phyloP scores from a whole-genome alignment of 2,888 invertebrate species.

The Thalpophila matura region DNA sequence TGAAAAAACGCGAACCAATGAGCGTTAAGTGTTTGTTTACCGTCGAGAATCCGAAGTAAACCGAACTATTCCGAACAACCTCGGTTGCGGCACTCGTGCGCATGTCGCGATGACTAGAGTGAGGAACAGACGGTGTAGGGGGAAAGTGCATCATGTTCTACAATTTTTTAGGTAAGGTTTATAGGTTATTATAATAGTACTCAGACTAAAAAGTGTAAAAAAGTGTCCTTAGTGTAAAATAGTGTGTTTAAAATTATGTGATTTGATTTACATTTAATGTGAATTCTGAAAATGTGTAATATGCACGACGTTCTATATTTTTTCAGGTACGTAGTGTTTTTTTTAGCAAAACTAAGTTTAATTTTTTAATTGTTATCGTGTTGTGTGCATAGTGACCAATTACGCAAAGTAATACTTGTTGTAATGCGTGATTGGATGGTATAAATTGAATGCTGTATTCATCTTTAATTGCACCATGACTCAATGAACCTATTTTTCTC shows the following conservation, averaged over 20 bases:
- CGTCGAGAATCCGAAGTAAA: conserved; percentile 41
- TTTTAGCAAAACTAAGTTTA: not conserved
- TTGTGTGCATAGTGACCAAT: not conserved
- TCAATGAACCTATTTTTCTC: conserved; percentile 21
- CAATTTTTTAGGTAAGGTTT: conserved; percentile 80
- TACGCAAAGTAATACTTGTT: conserved; percentile 11
- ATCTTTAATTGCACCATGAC: conserved; percentile 18
- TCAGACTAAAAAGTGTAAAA: conserved; percentile 7
- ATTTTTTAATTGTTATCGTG: not conserved
- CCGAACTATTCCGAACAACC: conserved; percentile 38
- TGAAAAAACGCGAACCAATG: conserved; percentile 50
- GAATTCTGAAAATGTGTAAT: not conserved
- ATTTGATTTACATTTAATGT: not conserved
- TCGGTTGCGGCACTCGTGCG: conserved; percentile 42
- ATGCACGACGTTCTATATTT: conserved; percentile 24
- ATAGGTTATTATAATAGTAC: not conserved
- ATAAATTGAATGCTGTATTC: conserved; percentile 8
- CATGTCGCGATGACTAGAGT: conserved; percentile 69
- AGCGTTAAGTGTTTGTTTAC: conserved; percentile 46
- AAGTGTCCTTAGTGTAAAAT: conserved; percentile 13
- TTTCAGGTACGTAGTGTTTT: conserved; percentile 38
- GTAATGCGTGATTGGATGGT: conserved; percentile 13
- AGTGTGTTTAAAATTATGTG: conserved; percentile 11
- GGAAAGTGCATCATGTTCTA: conserved; percentile 81
- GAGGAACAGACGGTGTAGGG: conserved; percentile 74